These are phyloP conservation scores for Hirtodrosophila confusa DNA, from an alignment of 2,888 invertebrate genomes.

Conservation along the genomic window DNA sequence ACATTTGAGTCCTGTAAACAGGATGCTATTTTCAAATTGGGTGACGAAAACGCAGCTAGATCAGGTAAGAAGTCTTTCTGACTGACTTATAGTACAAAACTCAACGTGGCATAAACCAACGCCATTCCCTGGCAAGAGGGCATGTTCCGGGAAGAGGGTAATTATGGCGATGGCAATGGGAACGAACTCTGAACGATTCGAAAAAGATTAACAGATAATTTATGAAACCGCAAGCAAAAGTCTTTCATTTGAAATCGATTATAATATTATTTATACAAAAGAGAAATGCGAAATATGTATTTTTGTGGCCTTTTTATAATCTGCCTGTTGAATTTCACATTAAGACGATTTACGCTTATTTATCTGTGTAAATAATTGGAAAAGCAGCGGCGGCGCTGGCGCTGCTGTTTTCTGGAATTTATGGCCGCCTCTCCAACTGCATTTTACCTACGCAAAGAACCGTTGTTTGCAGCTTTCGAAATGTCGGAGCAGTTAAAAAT, in stretches of 20 bases:
- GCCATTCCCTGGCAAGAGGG: neutral
- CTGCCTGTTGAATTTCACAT: slow-evolving; percentile 60
- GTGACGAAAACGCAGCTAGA: slow-evolving; percentile 41
- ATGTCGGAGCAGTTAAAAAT: slow-evolving; percentile 63
- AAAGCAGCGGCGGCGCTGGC: slow-evolving; percentile 26
- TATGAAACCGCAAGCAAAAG: slow-evolving; percentile 40
- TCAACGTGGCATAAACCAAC: slow-evolving; percentile 8
- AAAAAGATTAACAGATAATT: slow-evolving; percentile 59
- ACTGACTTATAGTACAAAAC: slow-evolving; percentile 1
- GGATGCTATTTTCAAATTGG: slow-evolving; percentile 59
- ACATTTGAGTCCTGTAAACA: slow-evolving; percentile 61
- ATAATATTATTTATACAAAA: slow-evolving; percentile 44
- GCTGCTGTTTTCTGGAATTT: slow-evolving; percentile 46
- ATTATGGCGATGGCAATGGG: slow-evolving; percentile 10
- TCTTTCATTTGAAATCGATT: slow-evolving; percentile 57
- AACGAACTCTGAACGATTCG: slow-evolving; percentile 40
- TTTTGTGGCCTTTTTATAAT: slow-evolving; percentile 16
- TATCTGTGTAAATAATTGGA: slow-evolving; percentile 65
- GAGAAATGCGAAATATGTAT: slow-evolving; percentile 19
- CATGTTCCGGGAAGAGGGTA: slow-evolving; percentile 22
- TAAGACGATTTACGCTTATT: slow-evolving; percentile 54
- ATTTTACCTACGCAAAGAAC: slow-evolving; percentile 75
- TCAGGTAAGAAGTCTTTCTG: slow-evolving; percentile 1
- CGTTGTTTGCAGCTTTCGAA: slow-evolving; percentile 34
- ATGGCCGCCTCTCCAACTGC: slow-evolving; percentile 49